Evolutionary conservation across 2,113 vertebrate genomes (phyloP), one percentile per base, ranked within the genome.

Genomic region (Jaculus jaculus): DNA sequence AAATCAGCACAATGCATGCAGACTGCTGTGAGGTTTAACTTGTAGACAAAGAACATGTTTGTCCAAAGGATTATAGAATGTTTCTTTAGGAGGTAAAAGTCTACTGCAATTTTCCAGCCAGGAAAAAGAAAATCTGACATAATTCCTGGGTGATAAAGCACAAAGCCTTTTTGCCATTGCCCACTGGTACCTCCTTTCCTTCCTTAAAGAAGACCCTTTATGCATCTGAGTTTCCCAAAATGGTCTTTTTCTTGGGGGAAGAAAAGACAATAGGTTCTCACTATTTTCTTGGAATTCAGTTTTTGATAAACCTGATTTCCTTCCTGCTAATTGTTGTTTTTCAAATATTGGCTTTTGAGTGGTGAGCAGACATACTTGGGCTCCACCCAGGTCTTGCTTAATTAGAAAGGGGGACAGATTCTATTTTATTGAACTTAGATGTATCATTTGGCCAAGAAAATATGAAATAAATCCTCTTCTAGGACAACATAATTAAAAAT

Each of bases 341-440:
- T 6, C 71, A 21, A 58, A 51, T 69, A n/a, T 23, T 77, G 34
- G 21, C 47, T 60, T 77, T 61, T 17, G 28, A 68, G 28, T 39
- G 28, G 28, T 39, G 63, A 78, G 34, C 34, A 69, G n/a, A 77
- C 5, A 10, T 42, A n/a, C 18, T n/a, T 58, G 18, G 69, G 4
- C 68, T 26, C 58, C 7, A 69, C 4, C 26, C 75, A 58, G 77
- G 16, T 54, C 7, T 39, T 16, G 0, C 37, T 65, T 34, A 7
- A 74, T 88, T 18, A 24, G 13, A 51, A 82, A 23, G 23, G 5
- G 16, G 32, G 20, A n/a, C 26, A 60, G 86, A 61, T 24, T 68
- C 71, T 96, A 90, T 96, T 95, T 94, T 95, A 88, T 84, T 89
- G 39, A 86, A 66, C 28, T 72, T 34, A 93, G 71, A 92, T 87